Evolutionary conservation across 2,113 vertebrate genomes (phyloP).

Genomic region (Marmota flaviventris): DNA sequence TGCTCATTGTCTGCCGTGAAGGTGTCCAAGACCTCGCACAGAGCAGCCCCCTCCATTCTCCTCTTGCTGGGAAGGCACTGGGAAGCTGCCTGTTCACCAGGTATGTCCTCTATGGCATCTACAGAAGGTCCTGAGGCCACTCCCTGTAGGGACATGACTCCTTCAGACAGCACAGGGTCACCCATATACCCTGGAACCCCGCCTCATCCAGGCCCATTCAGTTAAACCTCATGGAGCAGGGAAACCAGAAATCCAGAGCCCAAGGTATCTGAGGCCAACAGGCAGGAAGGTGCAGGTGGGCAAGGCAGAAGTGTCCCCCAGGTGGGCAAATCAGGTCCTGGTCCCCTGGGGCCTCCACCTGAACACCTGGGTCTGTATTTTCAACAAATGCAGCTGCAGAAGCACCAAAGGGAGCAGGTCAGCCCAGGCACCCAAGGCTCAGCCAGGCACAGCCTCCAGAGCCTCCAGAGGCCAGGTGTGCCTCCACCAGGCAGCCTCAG

Average conservation of each 20-base stretch:
- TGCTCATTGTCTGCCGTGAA: not conserved
- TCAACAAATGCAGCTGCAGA: not conserved
- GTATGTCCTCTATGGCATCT: too few relatives aligned
- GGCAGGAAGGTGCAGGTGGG: too few relatives aligned
- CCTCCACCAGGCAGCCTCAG: too few relatives aligned
- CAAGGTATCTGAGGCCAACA: too few relatives aligned
- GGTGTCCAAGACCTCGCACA: fast-evolving
- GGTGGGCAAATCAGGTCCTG: too few relatives aligned
- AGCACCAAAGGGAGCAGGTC: too few relatives aligned
- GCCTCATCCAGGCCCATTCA: not conserved
- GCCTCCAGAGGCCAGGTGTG: too few relatives aligned
- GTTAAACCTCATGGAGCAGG: not conserved
- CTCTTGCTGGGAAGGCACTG: not conserved
- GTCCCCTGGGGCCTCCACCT: too few relatives aligned
- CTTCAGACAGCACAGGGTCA: not conserved
- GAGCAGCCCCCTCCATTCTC: not conserved
- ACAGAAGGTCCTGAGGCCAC: not conserved
- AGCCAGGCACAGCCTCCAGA: too few relatives aligned
- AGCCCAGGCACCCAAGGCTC: too few relatives aligned
- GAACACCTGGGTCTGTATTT: too few relatives aligned
- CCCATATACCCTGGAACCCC: not conserved
- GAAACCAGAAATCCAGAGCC: not conserved
- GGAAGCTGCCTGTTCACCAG: not conserved
- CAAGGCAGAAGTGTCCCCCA: too few relatives aligned
- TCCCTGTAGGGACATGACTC: not conserved